These are phyloP conservation scores for Rhegmatorhina hoffmannsi DNA, from an alignment of 2,113 vertebrate species.

Conservation along the genomic window DNA sequence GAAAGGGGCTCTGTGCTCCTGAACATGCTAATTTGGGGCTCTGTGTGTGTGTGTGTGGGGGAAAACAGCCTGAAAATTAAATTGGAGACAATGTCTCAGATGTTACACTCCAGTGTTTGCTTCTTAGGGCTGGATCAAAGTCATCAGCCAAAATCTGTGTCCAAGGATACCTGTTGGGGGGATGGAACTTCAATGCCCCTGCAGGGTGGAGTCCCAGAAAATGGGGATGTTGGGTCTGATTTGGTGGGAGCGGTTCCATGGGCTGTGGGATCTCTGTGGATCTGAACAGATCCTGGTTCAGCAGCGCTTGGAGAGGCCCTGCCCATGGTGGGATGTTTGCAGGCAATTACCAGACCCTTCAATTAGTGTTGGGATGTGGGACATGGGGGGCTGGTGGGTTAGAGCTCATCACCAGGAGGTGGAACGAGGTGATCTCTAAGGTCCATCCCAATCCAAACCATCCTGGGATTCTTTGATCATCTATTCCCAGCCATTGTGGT, in stretches of 20 bases:
- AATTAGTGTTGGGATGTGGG: neutral
- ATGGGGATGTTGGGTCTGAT: fast-evolving
- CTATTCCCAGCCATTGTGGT: fast-evolving
- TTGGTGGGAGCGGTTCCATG: fast-evolving
- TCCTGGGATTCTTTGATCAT: neutral
- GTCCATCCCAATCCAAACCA: neutral
- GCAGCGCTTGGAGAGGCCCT: neutral
- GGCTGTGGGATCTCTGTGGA: neutral
- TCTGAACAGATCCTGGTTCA: neutral
- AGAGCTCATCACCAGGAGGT: neutral
- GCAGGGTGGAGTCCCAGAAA: fast-evolving
- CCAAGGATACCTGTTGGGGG: neutral
- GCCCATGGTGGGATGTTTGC: fast-evolving
- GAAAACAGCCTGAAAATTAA: neutral
- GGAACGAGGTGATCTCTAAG: neutral
- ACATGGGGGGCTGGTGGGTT: neutral
- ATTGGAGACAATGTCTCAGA: neutral
- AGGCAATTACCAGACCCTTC: neutral
- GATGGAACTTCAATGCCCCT: fast-evolving
- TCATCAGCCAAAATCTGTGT: fast-evolving
- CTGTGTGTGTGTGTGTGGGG: neutral
- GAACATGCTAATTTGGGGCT: neutral
- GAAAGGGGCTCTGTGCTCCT: neutral
- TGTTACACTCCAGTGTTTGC: neutral
- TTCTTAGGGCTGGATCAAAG: neutral